Evolutionary conservation across 1,140 invertebrate species (phyloP).

Genomic region (Tetragonula clypearis): DNA sequence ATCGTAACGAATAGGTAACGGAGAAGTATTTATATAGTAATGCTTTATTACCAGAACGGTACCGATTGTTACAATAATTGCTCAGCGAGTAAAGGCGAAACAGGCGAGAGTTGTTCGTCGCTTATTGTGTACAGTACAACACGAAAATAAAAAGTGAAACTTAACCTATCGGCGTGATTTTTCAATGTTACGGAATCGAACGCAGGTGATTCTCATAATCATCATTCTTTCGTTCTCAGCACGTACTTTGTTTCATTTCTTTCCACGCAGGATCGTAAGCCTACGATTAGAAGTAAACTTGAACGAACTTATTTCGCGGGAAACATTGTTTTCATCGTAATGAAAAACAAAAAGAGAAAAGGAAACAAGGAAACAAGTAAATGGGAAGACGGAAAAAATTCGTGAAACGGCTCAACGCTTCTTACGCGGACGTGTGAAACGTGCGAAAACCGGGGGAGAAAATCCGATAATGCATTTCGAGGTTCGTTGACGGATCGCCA

Average conservation of each 20-base stretch:
- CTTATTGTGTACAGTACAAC: conserved; percentile 48
- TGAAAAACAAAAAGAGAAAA: background rate
- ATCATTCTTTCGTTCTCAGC: background rate
- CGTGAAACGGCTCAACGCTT: conserved; percentile 9
- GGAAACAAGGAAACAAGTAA: background rate
- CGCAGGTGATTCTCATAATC: background rate
- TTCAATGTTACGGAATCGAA: background rate
- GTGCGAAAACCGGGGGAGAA: background rate
- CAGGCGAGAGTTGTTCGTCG: conserved; percentile 33
- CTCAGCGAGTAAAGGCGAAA: conserved; percentile 35
- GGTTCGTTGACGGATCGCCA: conserved; percentile 7
- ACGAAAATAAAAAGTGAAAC: conserved; percentile 21
- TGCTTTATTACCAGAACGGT: conserved; percentile 46
- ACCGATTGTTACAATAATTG: conserved; percentile 54
- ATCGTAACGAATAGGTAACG: conserved; percentile 40
- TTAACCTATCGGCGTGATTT: conserved; percentile 1
- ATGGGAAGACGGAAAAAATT: background rate
- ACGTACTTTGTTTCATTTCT: background rate
- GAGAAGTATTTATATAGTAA: conserved; percentile 46
- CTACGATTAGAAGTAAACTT: background rate
- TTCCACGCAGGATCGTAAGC: background rate
- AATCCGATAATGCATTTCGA: background rate
- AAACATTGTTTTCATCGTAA: background rate
- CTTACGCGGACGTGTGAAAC: background rate
- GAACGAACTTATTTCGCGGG: background rate